phyloP scores from a whole-genome alignment of 2,888 invertebrate species.

The Epiblema foenella region DNA sequence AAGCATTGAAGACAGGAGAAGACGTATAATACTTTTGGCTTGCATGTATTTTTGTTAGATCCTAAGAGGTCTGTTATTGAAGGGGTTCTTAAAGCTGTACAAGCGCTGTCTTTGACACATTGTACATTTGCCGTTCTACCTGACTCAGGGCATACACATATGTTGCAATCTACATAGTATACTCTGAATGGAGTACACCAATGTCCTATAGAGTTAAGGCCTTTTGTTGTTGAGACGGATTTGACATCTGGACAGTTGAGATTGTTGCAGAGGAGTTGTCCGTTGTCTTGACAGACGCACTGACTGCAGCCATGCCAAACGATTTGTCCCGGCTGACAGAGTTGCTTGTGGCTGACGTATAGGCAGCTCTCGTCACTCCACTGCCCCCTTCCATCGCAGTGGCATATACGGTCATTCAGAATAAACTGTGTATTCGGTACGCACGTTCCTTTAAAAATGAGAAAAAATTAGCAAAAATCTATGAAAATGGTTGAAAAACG shows the following conservation, averaged over 20 bases:
- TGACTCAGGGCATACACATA: conserved; percentile 73
- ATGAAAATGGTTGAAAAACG: conserved; percentile 24
- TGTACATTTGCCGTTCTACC: conserved; percentile 65
- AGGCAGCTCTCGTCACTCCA: conserved; percentile 66
- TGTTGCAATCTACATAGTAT: conserved; percentile 72
- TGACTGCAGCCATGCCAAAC: conserved; percentile 70
- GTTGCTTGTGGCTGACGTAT: conserved; percentile 54
- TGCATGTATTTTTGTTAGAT: conserved; percentile 60
- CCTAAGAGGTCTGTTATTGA: conserved; percentile 46
- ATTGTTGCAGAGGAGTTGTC: conserved; percentile 64
- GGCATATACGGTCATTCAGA: conserved; percentile 65
- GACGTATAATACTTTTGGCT: conserved; percentile 74
- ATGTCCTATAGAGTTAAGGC: conserved; percentile 38
- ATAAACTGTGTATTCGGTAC: conserved; percentile 69
- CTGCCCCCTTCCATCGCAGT: conserved; percentile 65
- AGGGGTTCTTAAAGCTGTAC: conserved; percentile 53
- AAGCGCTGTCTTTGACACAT: conserved; percentile 71
- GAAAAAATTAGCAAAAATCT: conserved; percentile 21
- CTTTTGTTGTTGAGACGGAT: not conserved
- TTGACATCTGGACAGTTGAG: conserved; percentile 57
- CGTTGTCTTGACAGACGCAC: conserved; percentile 70
- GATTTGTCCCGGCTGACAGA: conserved; percentile 67
- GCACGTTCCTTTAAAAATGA: conserved; percentile 61
- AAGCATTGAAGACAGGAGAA: conserved; percentile 72
- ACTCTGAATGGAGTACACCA: conserved; percentile 70